phyloP scores from a whole-genome alignment of 2,797 vertebrate species.

The Gila robusta region DNA sequence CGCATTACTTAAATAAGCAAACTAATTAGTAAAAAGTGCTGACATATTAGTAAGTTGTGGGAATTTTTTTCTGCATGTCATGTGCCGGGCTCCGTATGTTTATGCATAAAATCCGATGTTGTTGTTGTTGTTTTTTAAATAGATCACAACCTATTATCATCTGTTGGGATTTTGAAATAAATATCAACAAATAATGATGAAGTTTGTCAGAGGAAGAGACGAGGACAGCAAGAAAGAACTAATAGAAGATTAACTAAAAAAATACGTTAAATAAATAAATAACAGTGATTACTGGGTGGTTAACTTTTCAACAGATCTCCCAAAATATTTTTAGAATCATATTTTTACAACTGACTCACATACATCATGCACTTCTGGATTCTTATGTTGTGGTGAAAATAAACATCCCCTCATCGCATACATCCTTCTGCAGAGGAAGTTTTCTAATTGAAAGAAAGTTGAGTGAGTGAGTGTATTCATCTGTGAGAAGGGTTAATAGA shows the following conservation, averaged over 20 bases:
- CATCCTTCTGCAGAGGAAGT: constrained; percentile 1
- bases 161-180: neutral
- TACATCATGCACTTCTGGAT: neutral
- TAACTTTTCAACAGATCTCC: neutral
- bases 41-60: no score
- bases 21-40: no score
- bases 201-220: neutral
- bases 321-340: neutral
- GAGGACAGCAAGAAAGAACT: neutral
- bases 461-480: constrained; percentile 3
- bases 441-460: constrained; percentile 13
- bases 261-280: neutral
- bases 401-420: neutral
- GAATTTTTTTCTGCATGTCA: neutral
- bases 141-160: neutral
- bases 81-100: neutral
- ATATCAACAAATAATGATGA: neutral
- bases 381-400: neutral
- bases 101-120: neutral
- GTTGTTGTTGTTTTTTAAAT: neutral
- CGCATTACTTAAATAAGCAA: no score
- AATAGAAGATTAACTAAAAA: neutral
- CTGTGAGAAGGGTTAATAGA: constrained; percentile 16
- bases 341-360: neutral
- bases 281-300: neutral